phyloP scores from a whole-genome alignment of 2,888 invertebrate genomes.

The Hymenopus coronatus region DNA sequence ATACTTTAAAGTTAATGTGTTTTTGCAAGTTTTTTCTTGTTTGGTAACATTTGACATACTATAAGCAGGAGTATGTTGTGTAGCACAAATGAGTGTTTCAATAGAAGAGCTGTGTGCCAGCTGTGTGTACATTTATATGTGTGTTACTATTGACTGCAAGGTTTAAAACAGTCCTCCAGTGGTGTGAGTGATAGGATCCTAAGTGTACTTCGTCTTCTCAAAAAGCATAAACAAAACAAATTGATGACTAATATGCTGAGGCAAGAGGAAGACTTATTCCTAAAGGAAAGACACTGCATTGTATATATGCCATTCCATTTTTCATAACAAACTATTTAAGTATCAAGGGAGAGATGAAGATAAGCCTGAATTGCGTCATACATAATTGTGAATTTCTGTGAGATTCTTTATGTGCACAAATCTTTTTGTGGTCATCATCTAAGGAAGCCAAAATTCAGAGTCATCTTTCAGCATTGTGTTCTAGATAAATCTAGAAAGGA shows the following conservation, averaged over 20 bases:
- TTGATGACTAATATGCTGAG: background rate
- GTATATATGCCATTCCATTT: background rate
- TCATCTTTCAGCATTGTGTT: background rate
- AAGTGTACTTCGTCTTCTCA: background rate
- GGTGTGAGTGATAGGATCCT: background rate
- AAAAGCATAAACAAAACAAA: background rate
- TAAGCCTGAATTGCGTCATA: background rate
- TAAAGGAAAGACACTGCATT: background rate
- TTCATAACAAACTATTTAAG: background rate
- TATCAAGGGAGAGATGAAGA: background rate
- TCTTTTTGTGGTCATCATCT: background rate
- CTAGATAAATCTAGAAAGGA: background rate
- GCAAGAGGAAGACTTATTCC: background rate
- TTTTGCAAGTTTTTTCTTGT: background rate
- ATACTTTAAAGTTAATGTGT: slow-evolving; percentile 18
- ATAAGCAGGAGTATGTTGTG: background rate
- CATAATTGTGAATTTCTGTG: background rate
- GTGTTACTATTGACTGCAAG: background rate
- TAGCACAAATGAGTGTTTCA: background rate
- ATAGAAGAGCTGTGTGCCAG: background rate
- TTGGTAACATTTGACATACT: background rate
- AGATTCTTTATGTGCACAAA: background rate
- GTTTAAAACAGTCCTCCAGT: background rate
- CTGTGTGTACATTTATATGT: background rate
- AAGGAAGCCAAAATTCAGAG: background rate